Evolutionary conservation across 2,113 vertebrate species (phyloP), one percentile per base, ranked within the genome.

Genomic region (Spea multiplicata): DNA sequence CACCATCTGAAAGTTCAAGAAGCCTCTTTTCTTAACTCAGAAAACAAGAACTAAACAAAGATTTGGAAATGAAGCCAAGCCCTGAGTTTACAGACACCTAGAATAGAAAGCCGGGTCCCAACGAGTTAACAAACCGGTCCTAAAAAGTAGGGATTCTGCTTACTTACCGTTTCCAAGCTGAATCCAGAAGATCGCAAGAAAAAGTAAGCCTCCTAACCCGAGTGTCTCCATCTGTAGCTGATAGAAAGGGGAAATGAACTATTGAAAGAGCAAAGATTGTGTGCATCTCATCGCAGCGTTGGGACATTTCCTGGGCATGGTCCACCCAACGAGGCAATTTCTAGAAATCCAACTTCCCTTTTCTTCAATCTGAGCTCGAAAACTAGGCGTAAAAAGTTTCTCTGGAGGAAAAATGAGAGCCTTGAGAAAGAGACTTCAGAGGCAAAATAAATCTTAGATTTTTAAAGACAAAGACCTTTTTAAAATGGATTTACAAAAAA

Each of bases 121-220:
- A 1, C 30, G 30, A 30, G 30, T 2, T 30, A 30, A 30, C 30
- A 30, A 30, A 30, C 30, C 30, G 2, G 30, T 30, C 30, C 30
- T 30, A 30, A 30, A 30, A 30, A 3, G 50, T 52, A 52, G 10
- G 14, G 12, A 12, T 59, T 59, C 4, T 13, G 46, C 1, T 10
- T 30, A 80, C 91, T 92, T 90, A 93, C 92, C 91, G 6, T 74
- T 6, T 12, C 44, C 3, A 0, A 80, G 73, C 1, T 90, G 85
- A 82, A 90, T 74, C 72, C 88, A 86, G 61, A 76, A 74, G 76
- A 90, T 52, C 0, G 53, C 80, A 76, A 91, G 81, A 47, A 83
- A 0, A 3, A 85, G 46, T 6, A 75, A 0, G 0, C 74, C 30
- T 47, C 66, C 4, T 48, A 62, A 68, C 57, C 65, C 66, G 76